These are phyloP conservation scores for Acleris cristana DNA, from an alignment of 2,888 invertebrate species.

Conservation along the genomic window DNA sequence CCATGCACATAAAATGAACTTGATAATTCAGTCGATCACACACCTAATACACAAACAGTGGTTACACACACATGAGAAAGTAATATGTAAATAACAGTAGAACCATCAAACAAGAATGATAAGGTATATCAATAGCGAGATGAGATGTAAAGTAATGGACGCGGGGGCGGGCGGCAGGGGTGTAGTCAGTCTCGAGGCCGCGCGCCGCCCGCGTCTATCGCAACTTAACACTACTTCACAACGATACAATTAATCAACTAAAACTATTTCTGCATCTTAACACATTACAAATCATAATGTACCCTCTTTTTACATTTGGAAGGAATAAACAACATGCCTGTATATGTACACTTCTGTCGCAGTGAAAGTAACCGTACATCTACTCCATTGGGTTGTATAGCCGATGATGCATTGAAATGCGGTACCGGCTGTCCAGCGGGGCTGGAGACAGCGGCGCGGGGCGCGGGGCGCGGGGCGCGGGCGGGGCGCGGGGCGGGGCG, in stretches of 20 bases:
- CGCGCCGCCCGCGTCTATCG: conserved; percentile 66
- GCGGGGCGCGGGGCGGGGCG: not conserved
- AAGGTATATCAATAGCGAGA: conserved; percentile 66
- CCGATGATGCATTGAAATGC: conserved; percentile 27
- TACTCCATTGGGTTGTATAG: conserved; percentile 51
- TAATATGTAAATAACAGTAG: conserved; percentile 75
- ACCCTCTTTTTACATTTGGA: conserved; percentile 71
- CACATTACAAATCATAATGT: conserved; percentile 71
- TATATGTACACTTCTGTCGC: conserved; percentile 68
- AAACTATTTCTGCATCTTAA: conserved; percentile 79
- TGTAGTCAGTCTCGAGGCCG: conserved; percentile 80
- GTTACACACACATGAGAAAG: conserved; percentile 77
- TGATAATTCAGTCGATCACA: conserved; percentile 67
- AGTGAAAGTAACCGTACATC: conserved; percentile 64
- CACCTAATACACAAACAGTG: conserved; percentile 72
- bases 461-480: conserved; percentile 19
- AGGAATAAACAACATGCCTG: conserved; percentile 76
- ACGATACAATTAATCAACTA: conserved; percentile 80
- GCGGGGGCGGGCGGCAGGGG: conserved; percentile 68
- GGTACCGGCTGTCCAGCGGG: conserved; percentile 36
- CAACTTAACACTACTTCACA: conserved; percentile 80
- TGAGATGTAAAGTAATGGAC: conserved; percentile 69
- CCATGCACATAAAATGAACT: conserved; percentile 65
- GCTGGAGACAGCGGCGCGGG: conserved; percentile 21
- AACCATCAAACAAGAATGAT: conserved; percentile 75